Percentiles rank a stretch among this genome's conserved stretches.
These are phyloP conservation scores for Spatulosminthurus flaviceps DNA, from an alignment of 2,888 invertebrate genomes.

Conservation along the genomic window DNA sequence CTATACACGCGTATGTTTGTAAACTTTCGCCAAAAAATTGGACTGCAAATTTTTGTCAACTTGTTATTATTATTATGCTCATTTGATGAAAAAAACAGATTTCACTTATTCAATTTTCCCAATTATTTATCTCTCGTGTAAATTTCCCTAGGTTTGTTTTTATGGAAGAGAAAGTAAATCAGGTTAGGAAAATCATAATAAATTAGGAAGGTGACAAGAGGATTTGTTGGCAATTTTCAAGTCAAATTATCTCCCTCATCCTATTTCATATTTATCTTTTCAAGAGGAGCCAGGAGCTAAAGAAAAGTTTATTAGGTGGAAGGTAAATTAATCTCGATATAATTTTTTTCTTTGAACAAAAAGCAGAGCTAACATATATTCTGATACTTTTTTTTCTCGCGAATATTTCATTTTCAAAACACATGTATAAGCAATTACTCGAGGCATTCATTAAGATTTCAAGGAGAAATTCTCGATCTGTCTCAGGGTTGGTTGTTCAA, in stretches of 20 bases:
- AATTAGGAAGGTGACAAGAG: background rate
- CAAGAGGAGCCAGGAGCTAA: too few relatives aligned
- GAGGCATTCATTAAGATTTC: background rate
- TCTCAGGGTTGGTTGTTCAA: background rate
- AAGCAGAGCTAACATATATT: background rate
- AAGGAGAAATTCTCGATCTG: background rate
- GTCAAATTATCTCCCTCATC: background rate
- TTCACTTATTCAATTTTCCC: constrained; percentile 1
- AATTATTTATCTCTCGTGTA: constrained; percentile 5
- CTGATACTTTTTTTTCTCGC: background rate
- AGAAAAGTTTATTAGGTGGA: too few relatives aligned
- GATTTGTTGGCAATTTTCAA: background rate
- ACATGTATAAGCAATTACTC: background rate
- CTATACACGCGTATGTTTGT: too few relatives aligned
- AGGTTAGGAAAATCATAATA: background rate
- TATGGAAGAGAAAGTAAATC: background rate
- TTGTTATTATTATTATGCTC: background rate
- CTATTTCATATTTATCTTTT: background rate
- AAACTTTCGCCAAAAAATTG: too few relatives aligned
- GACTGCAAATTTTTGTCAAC: too few relatives aligned
- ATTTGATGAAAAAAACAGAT: background rate
- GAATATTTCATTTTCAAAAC: background rate
- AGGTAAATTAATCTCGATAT: too few relatives aligned
- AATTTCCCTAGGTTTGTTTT: background rate
- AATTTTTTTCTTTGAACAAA: too few relatives aligned